Evolutionary conservation across 2,797 vertebrate species (phyloP).

Genomic region (Diplodus sargus): DNA sequence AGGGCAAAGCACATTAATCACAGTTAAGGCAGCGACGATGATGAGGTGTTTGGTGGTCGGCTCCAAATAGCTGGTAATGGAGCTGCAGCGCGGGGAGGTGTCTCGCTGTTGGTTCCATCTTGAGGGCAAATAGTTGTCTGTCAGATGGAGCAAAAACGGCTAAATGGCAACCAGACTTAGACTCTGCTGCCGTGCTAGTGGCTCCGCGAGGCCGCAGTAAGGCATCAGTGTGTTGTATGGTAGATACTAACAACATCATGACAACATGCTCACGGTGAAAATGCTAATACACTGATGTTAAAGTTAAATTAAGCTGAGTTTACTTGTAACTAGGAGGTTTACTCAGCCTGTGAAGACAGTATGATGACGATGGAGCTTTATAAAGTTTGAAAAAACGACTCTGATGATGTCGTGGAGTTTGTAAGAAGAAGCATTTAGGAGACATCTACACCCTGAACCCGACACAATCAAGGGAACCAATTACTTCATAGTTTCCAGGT

Average conservation of each 20-base stretch:
- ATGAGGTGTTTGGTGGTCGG: conserved; percentile 82
- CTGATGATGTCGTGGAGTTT: background rate
- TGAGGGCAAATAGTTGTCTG: conserved; percentile 38
- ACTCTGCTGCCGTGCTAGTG: background rate
- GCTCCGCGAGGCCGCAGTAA: background rate
- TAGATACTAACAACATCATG: background rate
- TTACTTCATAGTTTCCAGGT: too few species aligned
- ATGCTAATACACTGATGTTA: background rate
- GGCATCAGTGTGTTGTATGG: background rate
- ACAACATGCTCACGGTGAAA: background rate
- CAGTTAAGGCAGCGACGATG: conserved; percentile 68
- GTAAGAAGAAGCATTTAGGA: too few species aligned
- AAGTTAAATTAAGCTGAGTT: background rate
- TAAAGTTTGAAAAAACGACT: background rate
- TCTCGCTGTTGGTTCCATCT: conserved; percentile 34
- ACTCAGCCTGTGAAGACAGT: background rate
- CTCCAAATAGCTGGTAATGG: conserved; percentile 67
- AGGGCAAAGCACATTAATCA: conserved; percentile 83
- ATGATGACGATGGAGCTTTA: too few species aligned
- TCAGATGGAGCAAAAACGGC: conserved; percentile 15
- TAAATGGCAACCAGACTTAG: background rate
- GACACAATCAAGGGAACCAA: too few species aligned
- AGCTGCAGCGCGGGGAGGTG: conserved; percentile 48
- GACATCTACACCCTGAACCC: too few species aligned
- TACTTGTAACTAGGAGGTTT: background rate